Percentiles rank a stretch among this genome's conserved stretches.
Conservation (phyloP, 2,113 vertebrate genomes). For the Colinus virginianus region DNA sequence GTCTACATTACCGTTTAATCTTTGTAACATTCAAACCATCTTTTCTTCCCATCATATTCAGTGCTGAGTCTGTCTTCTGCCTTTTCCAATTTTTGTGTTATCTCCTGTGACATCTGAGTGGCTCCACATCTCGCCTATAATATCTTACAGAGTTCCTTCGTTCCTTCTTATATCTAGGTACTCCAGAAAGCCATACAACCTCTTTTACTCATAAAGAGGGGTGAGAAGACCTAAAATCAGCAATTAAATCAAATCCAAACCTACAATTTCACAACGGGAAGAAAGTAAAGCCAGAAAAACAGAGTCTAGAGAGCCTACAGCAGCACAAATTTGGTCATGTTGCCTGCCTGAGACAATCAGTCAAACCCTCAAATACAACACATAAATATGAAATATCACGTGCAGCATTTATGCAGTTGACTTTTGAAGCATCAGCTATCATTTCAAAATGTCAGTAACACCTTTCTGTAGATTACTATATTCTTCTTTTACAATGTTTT, state of each 20-base stretch:
- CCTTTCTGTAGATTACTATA: background rate
- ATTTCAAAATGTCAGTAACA: slow-evolving; percentile 23
- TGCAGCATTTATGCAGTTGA: background rate
- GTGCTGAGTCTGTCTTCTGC: background rate
- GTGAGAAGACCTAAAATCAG: background rate
- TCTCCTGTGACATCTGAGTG: background rate
- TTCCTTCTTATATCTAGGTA: background rate
- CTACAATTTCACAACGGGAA: slow-evolving; percentile 11
- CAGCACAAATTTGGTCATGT: background rate
- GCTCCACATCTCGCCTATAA: background rate
- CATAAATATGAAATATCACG: background rate
- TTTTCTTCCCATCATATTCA: background rate
- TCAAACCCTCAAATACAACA: slow-evolving; percentile 9
- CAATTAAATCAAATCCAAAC: slow-evolving; percentile 31
- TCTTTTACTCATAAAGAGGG: background rate
- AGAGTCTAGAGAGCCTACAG: background rate
- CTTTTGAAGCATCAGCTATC: background rate
- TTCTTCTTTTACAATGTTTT: background rate
- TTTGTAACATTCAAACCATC: background rate
- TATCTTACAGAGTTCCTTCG: background rate
- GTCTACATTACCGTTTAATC: background rate
- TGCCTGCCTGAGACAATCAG: background rate
- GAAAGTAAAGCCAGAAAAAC: slow-evolving; percentile 8
- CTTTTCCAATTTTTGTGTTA: background rate
- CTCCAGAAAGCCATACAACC: background rate